These are phyloP conservation scores for Gadopsis bispinosus DNA, from an alignment of 2,797 vertebrate species.

Conservation along the genomic window DNA sequence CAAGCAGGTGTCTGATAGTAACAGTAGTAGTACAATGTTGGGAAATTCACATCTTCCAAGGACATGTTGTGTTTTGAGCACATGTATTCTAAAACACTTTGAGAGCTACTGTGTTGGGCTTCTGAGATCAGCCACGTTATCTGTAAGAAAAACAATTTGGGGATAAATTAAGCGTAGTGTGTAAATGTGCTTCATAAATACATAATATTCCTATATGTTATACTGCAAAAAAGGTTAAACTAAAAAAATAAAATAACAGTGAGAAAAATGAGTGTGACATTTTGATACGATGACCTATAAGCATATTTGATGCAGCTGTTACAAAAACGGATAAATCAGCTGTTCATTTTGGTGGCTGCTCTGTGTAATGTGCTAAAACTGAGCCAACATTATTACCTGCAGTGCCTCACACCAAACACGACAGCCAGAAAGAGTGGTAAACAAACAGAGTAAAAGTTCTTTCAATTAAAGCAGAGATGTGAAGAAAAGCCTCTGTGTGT, in stretches of 20 bases:
- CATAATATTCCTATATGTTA: background rate
- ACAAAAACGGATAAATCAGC: background rate
- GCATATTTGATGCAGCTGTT: background rate
- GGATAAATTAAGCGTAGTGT: too few relatives aligned
- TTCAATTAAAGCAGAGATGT: slow-evolving; percentile 44
- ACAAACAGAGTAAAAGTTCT: slow-evolving; percentile 40
- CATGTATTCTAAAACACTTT: background rate
- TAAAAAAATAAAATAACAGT: background rate
- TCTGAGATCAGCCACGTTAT: background rate
- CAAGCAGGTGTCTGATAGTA: background rate
- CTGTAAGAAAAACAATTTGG: background rate
- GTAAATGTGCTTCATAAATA: background rate
- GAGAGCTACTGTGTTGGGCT: background rate
- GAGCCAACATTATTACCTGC: slow-evolving; percentile 14
- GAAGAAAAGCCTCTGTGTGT: slow-evolving; percentile 57
- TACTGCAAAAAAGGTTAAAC: background rate
- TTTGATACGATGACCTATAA: background rate
- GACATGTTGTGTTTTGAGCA: background rate
- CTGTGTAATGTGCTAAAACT: background rate
- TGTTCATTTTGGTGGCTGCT: slow-evolving; percentile 5
- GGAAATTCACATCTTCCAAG: background rate
- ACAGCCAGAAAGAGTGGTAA: slow-evolving; percentile 24
- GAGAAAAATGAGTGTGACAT: background rate
- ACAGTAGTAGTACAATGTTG: background rate
- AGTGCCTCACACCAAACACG: background rate